Evolutionary conservation across 2,113 vertebrate genomes (phyloP).

Genomic region (Lampris incognitus): DNA sequence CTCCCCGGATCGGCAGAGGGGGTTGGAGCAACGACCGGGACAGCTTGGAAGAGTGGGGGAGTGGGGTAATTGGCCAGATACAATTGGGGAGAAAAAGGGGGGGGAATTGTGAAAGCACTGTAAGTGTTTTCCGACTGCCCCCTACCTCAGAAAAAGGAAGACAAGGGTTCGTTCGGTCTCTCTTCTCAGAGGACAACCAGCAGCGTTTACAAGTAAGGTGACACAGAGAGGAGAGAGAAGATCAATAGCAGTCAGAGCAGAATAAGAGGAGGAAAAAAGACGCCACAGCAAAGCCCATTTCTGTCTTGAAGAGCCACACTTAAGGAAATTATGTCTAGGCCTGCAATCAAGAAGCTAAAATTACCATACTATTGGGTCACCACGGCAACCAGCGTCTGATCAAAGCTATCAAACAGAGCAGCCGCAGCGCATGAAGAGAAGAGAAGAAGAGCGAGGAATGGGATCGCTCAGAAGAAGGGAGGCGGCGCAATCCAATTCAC

Average conservation of each 20-base stretch:
- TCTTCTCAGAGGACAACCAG: slow-evolving; percentile 31
- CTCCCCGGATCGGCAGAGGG: too few relatives aligned
- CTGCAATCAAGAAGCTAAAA: slow-evolving; percentile 81
- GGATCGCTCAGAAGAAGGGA: slow-evolving; percentile 4
- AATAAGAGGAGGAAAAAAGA: slow-evolving; percentile 6
- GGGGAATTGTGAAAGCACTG: too few relatives aligned
- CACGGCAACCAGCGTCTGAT: slow-evolving; percentile 74
- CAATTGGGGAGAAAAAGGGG: too few relatives aligned
- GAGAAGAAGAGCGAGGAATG: neutral
- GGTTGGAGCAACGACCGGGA: too few relatives aligned
- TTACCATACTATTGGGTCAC: slow-evolving; percentile 74
- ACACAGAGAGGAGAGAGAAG: slow-evolving; percentile 1
- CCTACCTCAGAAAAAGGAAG: slow-evolving; percentile 25
- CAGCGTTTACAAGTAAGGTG: slow-evolving; percentile 23
- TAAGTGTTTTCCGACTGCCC: neutral
- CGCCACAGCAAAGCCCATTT: slow-evolving; percentile 47
- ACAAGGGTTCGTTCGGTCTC: slow-evolving; percentile 45
- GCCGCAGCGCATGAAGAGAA: slow-evolving; percentile 14
- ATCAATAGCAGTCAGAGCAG: slow-evolving; percentile 3
- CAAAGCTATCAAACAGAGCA: slow-evolving; percentile 48
- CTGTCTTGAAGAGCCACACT: slow-evolving; percentile 72
- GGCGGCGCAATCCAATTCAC: slow-evolving; percentile 8
- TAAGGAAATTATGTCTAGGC: slow-evolving; percentile 74
- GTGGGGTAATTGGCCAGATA: too few relatives aligned
- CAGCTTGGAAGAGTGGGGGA: too few relatives aligned